A percentile compares a stretch with the other conserved stretches of the same genome.
Conservation (phyloP, 2,888 invertebrate genomes). For the Antitype chi region DNA sequence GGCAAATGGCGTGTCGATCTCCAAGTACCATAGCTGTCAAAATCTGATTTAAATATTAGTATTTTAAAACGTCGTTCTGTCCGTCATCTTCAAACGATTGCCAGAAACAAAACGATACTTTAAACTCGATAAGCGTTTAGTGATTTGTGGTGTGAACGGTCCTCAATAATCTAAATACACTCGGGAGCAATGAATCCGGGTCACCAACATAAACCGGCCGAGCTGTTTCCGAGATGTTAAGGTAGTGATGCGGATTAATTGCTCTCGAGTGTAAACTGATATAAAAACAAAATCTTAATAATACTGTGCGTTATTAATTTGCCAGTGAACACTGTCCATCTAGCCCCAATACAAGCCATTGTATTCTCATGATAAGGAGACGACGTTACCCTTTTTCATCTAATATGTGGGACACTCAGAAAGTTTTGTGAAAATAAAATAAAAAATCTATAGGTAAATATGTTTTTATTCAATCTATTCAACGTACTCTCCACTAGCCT, state of each 20-base stretch:
- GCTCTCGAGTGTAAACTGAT: neutral
- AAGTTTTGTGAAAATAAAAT: too few species aligned
- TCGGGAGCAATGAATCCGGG: neutral
- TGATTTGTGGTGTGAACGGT: neutral
- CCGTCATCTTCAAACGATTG: neutral
- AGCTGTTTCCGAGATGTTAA: neutral
- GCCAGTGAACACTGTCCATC: neutral
- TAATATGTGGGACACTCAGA: too few species aligned
- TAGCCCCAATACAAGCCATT: neutral
- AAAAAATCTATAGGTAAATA: too few species aligned
- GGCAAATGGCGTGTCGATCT: neutral
- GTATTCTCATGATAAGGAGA: neutral
- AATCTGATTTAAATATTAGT: neutral
- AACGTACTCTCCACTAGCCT: too few species aligned
- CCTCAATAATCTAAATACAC: neutral
- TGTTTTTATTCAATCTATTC: too few species aligned
- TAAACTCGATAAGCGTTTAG: neutral
- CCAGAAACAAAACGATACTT: neutral
- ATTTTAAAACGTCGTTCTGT: neutral
- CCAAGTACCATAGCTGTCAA: neutral
- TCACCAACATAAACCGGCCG: neutral
- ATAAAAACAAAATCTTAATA: neutral
- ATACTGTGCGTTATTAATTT: neutral
- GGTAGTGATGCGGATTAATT: neutral
- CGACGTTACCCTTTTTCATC: conserved; percentile 4